Percentiles rank a stretch among this genome's conserved stretches.
Evolutionary conservation across 2,888 invertebrate species (phyloP).

Genomic region (Sialis fuliginosa): DNA sequence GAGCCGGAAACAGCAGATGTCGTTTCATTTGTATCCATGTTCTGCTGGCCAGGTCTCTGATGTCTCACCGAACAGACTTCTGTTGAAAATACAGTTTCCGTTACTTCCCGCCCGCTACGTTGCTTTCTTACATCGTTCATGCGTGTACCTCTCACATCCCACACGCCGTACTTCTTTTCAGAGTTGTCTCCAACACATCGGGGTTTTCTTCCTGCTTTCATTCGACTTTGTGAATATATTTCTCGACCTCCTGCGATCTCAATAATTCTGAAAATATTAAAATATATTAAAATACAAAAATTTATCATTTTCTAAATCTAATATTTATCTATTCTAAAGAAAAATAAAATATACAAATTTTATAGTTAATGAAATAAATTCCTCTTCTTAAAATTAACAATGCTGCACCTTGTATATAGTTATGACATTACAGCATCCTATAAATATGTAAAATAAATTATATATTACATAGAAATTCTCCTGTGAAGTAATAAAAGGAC

Average conservation of each 20-base stretch:
- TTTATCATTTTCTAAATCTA: too few species aligned
- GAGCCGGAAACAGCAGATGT: constrained; percentile 37
- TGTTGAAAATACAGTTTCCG: constrained; percentile 41
- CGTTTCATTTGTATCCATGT: constrained; percentile 25
- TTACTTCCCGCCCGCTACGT: constrained; percentile 30
- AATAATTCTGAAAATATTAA: constrained; percentile 34
- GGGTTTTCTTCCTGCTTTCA: constrained; percentile 57
- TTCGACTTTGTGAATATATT: constrained; percentile 65
- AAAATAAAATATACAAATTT: too few species aligned
- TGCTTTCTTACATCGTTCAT: constrained; percentile 23
- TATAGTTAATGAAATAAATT: too few species aligned
- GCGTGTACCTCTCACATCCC: constrained; percentile 34
- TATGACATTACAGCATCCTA: too few species aligned
- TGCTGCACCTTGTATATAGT: too few species aligned
- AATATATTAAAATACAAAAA: too few species aligned
- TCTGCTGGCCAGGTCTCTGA: constrained; percentile 16
- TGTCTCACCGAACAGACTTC: constrained; percentile 40
- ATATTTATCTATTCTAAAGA: too few species aligned
- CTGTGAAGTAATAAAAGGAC: too few species aligned
- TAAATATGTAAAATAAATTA: too few species aligned
- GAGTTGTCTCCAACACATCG: constrained; percentile 27
- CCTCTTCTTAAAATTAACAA: too few species aligned
- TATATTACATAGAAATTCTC: too few species aligned
- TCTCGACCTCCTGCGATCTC: constrained; percentile 70
- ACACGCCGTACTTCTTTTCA: constrained; percentile 25